Evolutionary conservation across 2,888 invertebrate species (phyloP), one percentile per base, ranked within the genome.

Genomic region (Saturnia japonica): DNA sequence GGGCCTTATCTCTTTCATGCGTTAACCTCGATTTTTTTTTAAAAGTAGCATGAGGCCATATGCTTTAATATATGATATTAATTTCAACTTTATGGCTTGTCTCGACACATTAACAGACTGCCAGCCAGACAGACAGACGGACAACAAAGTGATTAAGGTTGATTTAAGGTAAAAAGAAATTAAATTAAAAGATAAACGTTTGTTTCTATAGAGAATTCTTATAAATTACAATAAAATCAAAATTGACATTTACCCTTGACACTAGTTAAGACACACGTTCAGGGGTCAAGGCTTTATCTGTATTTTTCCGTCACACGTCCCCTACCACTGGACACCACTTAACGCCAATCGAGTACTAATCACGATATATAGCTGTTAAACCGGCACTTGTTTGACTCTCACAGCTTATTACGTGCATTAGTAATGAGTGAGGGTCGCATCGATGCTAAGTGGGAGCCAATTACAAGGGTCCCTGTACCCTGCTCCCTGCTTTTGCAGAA

Each of bases 391-490:
- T 86, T 85, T 83, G 83, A 78, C 80, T 78, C 82, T 87, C 81
- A 82, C 88, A 87, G 88, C 85, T 91, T 90, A 91, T 91, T 89
- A 89, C 89, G 78, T 91, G 89, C 87, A 92, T 91, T 92, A 91
- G 88, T 91, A 88, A 93, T 92, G 86, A 89, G 83, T 78, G 82
- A 84, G 82, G 80, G 79, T 76, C 78, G 75, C 74, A 71, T 72
- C 73, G 74, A 74, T 71, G 74, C 51, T 75, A 71, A 78, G 66
- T 72, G 73, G 73, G 73, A 75, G 73, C 69, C 74, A 73, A 73
- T 76, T 75, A 75, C 75, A 77, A 75, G 80, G 79, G 79, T 74
- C 72, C 73, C 69, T 72, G 72, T 34, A 60, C 72, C 72, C 69
- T 72, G 71, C 25, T 60, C 7, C 62, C 34, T 69, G 72, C 73